phyloP scores from a whole-genome alignment of 2,888 invertebrate species.

The Rhodophaea formosa region DNA sequence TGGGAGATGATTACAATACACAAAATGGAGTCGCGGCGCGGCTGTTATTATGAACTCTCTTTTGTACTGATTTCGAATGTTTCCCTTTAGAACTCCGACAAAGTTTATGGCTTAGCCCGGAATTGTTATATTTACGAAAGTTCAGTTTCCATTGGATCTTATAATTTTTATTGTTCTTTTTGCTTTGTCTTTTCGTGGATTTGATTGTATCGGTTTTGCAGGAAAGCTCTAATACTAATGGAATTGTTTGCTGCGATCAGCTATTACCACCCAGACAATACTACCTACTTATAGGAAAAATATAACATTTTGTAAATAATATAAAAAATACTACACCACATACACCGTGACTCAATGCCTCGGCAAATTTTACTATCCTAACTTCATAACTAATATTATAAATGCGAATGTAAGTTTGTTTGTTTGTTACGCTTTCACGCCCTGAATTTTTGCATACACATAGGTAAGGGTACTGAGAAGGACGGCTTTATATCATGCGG shows the following conservation, averaged over 20 bases:
- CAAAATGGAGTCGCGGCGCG: slow-evolving; percentile 67
- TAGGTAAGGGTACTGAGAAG: too few relatives aligned
- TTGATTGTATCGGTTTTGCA: slow-evolving; percentile 27
- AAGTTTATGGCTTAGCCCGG: slow-evolving; percentile 57
- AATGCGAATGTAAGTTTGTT: too few relatives aligned
- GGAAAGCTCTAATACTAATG: not conserved
- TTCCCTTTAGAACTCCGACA: slow-evolving; percentile 57
- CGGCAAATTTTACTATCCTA: too few relatives aligned
- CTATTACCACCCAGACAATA: not conserved
- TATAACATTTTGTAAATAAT: too few relatives aligned
- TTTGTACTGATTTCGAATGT: slow-evolving; percentile 73
- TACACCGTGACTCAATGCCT: too few relatives aligned
- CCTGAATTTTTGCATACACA: too few relatives aligned
- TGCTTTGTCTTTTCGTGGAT: slow-evolving; percentile 32
- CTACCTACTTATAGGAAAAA: too few relatives aligned
- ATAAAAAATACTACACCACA: too few relatives aligned
- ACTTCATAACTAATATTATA: too few relatives aligned
- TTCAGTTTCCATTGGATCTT: slow-evolving; percentile 60
- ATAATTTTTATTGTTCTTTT: slow-evolving; percentile 54
- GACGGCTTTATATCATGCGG: too few relatives aligned
- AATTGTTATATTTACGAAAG: slow-evolving; percentile 56
- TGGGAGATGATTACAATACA: slow-evolving; percentile 77
- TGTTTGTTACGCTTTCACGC: too few relatives aligned
- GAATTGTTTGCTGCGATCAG: not conserved
- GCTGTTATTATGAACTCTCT: slow-evolving; percentile 68